phyloP scores from a whole-genome alignment of 2,888 invertebrate genomes.

The Stenchaetothrips biformis region DNA sequence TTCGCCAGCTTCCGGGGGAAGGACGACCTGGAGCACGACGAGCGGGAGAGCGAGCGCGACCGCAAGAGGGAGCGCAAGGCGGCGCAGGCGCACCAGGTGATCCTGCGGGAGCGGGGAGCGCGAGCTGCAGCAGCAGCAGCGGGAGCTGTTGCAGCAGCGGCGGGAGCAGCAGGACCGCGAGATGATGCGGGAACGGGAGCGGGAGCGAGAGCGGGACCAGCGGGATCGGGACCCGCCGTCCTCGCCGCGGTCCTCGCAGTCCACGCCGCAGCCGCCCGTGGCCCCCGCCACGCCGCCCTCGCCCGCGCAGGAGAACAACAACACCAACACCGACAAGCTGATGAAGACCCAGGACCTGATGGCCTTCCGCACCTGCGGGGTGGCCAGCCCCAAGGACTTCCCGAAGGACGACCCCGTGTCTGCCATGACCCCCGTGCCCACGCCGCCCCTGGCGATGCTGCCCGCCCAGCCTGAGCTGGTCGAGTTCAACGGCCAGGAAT shows the following conservation, averaged over 20 bases:
- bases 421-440: constrained; percentile 8
- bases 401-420: neutral
- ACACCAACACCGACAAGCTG: constrained; percentile 12
- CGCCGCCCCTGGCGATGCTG: neutral
- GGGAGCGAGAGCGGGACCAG: neutral
- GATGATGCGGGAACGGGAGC: neutral
- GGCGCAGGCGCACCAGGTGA: constrained; percentile 16
- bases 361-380: neutral
- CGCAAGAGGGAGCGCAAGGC: constrained; percentile 4
- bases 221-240: constrained; percentile 3
- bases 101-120: constrained; percentile 9
- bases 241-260: constrained; percentile 16
- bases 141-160: constrained; percentile 1
- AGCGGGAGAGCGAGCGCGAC: constrained; percentile 2
- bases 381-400: neutral
- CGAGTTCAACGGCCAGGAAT: constrained; percentile 21
- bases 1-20: constrained; percentile 11
- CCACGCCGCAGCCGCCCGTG: constrained; percentile 6
- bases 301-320: constrained; percentile 18
- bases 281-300: constrained; percentile 12
- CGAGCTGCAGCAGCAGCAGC: constrained; percentile 18
- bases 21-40: neutral
- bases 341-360: constrained; percentile 11
- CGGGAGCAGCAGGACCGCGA: neutral
- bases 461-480: neutral